These are phyloP conservation scores for Anaspis maculata DNA, from an alignment of 2,888 invertebrate genomes.

Conservation along the genomic window DNA sequence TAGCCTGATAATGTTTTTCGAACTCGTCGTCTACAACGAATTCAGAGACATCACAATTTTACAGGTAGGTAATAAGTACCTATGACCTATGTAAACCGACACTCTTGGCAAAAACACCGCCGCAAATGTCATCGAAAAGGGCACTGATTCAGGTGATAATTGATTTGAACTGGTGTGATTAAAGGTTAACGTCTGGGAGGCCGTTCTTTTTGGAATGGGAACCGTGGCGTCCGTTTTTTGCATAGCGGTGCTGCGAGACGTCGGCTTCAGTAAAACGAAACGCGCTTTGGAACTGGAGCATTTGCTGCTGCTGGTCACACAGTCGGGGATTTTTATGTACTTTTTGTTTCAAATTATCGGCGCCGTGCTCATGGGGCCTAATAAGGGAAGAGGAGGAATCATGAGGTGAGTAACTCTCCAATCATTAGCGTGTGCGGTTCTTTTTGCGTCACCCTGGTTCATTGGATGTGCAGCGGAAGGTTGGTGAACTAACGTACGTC, in stretches of 20 bases:
- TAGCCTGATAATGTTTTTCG: slow-evolving; percentile 80
- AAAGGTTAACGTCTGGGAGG: slow-evolving; percentile 49
- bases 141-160: too few species aligned
- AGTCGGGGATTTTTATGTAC: slow-evolving; percentile 77
- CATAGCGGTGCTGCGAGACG: slow-evolving; percentile 21
- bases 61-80: slow-evolving; percentile 43
- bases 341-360: slow-evolving; percentile 78
- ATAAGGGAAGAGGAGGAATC: slow-evolving; percentile 32
- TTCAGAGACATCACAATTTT: slow-evolving; percentile 59
- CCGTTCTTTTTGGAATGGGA: slow-evolving; percentile 23
- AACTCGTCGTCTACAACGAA: slow-evolving; percentile 57
- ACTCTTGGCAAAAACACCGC: too few species aligned
- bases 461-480: too few species aligned
- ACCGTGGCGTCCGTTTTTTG: slow-evolving; percentile 24
- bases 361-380: slow-evolving; percentile 51
- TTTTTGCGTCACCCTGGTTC: too few species aligned
- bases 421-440: too few species aligned
- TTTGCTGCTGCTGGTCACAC: slow-evolving; percentile 71
- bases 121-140: neutral
- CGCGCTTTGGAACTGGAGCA: slow-evolving; percentile 55
- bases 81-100: neutral
- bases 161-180: too few species aligned
- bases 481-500: too few species aligned
- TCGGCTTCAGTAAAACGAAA: slow-evolving; percentile 19
- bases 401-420: too few species aligned